phyloP scores from a whole-genome alignment of 1,140 invertebrate genomes.

The Chrysomallon squamiferum region DNA sequence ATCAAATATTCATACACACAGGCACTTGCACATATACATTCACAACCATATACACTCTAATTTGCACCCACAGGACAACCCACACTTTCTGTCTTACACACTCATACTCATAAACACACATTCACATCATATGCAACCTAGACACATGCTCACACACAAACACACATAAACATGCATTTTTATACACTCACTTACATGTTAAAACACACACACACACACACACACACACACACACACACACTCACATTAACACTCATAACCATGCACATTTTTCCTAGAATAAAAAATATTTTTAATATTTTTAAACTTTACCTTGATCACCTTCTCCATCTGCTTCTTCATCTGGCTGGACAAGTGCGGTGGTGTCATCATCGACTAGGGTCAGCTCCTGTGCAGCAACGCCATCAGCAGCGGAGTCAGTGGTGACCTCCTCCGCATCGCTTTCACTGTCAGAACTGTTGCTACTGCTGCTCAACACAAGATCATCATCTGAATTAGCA shows the following conservation, averaged over 20 bases:
- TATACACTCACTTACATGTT: too few species aligned
- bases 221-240: too few species aligned
- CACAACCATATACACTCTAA: neutral
- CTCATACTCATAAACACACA: too few species aligned
- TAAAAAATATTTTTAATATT: too few species aligned
- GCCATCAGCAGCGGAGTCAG: neutral
- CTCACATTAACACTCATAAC: too few species aligned
- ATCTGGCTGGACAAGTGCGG: neutral
- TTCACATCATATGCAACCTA: too few species aligned
- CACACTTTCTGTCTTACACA: neutral
- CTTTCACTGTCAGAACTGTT: slow-evolving; percentile 1
- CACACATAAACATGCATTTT: too few species aligned
- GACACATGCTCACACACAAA: too few species aligned
- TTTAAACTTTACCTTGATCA: neutral
- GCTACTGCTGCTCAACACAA: slow-evolving; percentile 3
- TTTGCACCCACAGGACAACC: neutral
- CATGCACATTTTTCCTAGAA: too few species aligned
- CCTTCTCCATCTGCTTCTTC: neutral
- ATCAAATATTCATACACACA: neutral
- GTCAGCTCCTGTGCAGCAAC: neutral
- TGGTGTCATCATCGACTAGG: neutral
- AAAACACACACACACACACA: too few species aligned
- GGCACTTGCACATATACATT: neutral
- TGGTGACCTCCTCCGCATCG: neutral
- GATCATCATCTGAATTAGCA: neutral